phyloP scores from a whole-genome alignment of 2,113 vertebrate species.

The Embiotoca jacksoni region DNA sequence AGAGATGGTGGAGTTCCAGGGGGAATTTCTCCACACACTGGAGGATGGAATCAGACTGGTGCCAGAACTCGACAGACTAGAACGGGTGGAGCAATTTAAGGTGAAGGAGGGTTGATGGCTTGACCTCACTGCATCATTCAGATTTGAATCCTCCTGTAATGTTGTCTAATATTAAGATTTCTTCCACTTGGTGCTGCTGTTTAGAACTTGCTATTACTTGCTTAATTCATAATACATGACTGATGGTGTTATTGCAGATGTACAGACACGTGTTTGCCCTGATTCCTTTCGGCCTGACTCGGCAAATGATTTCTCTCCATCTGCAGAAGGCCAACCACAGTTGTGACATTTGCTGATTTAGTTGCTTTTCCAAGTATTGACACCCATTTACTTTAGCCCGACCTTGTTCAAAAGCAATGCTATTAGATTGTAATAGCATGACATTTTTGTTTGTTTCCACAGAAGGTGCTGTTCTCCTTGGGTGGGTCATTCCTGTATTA shows the following conservation, averaged over 20 bases:
- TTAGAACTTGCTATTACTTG: background rate
- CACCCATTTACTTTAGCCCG: background rate
- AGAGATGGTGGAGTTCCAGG: constrained; percentile 98
- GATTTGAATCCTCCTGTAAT: background rate
- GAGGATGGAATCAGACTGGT: constrained; percentile 96
- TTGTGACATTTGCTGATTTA: too few species aligned
- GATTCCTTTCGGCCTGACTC: too few species aligned
- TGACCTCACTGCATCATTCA: background rate
- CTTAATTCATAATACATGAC: background rate
- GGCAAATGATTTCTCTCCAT: too few species aligned
- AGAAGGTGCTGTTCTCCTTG: constrained; percentile 98
- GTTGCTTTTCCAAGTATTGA: background rate
- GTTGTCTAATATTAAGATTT: background rate
- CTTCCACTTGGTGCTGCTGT: background rate
- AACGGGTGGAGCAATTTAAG: constrained; percentile 97
- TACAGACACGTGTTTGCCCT: background rate
- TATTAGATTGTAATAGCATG: background rate
- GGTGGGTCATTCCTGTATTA: constrained; percentile 98
- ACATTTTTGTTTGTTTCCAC: background rate
- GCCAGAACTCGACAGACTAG: constrained; percentile 92
- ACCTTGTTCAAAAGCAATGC: background rate
- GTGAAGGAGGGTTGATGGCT: constrained; percentile 68
- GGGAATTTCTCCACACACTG: constrained; percentile 95
- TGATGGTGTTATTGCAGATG: background rate
- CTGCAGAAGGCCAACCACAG: too few species aligned